Base-by-base conservation (phyloP, 2,113 vertebrate genomes). In the Aviceda subcristata region DNA sequence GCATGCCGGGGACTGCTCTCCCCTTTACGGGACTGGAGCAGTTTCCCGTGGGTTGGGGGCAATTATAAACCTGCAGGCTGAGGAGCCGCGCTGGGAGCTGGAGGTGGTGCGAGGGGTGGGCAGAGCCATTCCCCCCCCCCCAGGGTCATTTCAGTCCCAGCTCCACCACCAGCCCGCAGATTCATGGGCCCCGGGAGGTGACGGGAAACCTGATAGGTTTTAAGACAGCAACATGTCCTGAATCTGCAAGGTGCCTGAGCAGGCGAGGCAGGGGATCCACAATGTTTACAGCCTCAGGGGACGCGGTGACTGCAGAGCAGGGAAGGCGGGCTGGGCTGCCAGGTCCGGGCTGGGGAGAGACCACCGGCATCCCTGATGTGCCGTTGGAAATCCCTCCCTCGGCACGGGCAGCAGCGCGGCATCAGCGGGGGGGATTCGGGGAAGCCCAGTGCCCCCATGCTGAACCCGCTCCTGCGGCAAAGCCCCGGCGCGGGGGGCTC, bases 211-310 rank as follows among this genome's bases (percentile, higher is more conserved):
- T 97, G 94, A 97, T 97, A 86, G 92, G 64, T 96, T 97, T 97
- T 95, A 96, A 97, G 91, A 95, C 86, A 93, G 94, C 93, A 95
- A 92, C 97, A 96, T 96, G 97, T 95, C 94, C 83, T 97, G 96
- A 97, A 97, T 97, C 89, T 79, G 89, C 92, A 95, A 96, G 91
- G 94, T 94, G 71, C 67, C 77, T 93, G 86, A 93, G 88, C 88
- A 83, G 83, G 56, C 8, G 0, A 86, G 62, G 86, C 64, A 93
- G 72, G 81, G 95, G 97, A 97, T 88, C 83, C 94, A 86, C 84
- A 92, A 78, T 64, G 90, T 91, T 95, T 86, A 91, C 76, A 94
- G 82, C 77, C 91, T 86, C 74, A 7, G 64, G 94, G 86, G 94
- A 84, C 23, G 0, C 1, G 1, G 26, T 1, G 29, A 78, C 76